Evolutionary conservation across 2,888 invertebrate species (phyloP).

Genomic region (Diadromus collaris): DNA sequence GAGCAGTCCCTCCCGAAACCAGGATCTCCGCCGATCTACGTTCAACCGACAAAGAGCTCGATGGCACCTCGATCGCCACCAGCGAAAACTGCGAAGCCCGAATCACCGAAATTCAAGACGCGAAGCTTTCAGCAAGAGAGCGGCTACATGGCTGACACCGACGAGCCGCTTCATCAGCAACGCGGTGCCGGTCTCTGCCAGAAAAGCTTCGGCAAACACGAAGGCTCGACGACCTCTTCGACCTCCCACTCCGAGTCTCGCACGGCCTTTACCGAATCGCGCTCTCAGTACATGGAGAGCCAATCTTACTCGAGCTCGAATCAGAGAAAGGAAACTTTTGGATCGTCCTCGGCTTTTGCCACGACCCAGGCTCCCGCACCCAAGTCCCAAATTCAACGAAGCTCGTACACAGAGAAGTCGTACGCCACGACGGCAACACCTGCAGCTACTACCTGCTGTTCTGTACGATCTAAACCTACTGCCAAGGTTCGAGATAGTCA

Average conservation of each 20-base stretch:
- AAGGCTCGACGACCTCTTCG: slow-evolving; percentile 68
- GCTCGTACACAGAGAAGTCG: slow-evolving; percentile 74
- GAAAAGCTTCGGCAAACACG: slow-evolving; percentile 72
- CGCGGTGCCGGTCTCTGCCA: slow-evolving; percentile 60
- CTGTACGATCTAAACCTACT: slow-evolving; percentile 71
- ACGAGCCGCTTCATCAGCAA: slow-evolving; percentile 82
- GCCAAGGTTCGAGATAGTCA: slow-evolving; percentile 75
- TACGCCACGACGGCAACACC: slow-evolving; percentile 65
- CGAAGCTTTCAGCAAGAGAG: slow-evolving; percentile 81
- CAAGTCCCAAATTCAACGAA: slow-evolving; percentile 71
- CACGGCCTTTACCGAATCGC: slow-evolving; percentile 74
- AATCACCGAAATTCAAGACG: slow-evolving; percentile 82
- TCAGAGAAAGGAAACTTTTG: slow-evolving; percentile 68
- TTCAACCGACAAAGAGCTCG: slow-evolving; percentile 73
- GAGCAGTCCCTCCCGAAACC: slow-evolving; percentile 72
- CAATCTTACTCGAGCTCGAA: slow-evolving; percentile 73
- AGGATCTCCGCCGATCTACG: slow-evolving; percentile 78
- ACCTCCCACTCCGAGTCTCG: slow-evolving; percentile 71
- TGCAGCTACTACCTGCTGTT: slow-evolving; percentile 60
- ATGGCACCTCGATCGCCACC: slow-evolving; percentile 73
- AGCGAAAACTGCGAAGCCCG: slow-evolving; percentile 76
- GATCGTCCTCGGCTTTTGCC: slow-evolving; percentile 52
- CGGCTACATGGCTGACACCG: slow-evolving; percentile 88
- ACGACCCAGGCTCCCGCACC: slow-evolving; percentile 47
- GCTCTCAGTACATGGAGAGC: slow-evolving; percentile 74